Evolutionary conservation across 2,888 invertebrate species (phyloP).

Genomic region (Limnephilus marmoratus): DNA sequence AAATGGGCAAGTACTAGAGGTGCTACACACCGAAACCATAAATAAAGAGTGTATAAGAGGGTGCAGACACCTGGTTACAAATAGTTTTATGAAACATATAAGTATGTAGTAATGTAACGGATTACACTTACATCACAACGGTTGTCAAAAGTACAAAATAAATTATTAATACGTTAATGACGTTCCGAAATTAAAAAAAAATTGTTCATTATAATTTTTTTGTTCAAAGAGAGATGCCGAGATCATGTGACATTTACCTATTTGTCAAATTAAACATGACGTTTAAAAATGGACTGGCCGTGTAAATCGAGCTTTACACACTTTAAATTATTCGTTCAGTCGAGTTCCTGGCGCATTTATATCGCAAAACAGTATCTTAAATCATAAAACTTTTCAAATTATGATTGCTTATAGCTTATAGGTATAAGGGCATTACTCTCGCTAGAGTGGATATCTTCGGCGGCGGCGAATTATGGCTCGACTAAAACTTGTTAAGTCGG

Average conservation of each 20-base stretch:
- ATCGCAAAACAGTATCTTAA: constrained; percentile 64
- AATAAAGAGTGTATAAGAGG: too few species aligned
- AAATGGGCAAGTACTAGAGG: too few species aligned
- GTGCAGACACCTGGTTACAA: too few species aligned
- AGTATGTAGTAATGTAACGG: too few species aligned
- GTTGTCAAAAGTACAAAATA: too few species aligned
- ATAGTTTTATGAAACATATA: too few species aligned
- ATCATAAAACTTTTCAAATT: constrained; percentile 65
- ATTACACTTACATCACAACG: too few species aligned
- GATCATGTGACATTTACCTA: not conserved
- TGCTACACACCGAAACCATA: too few species aligned
- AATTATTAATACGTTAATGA: too few species aligned
- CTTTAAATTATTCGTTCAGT: constrained; percentile 21
- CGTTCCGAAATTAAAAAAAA: too few species aligned
- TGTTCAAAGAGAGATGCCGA: too few species aligned
- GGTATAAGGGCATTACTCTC: constrained; percentile 57
- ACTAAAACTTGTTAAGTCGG: constrained; percentile 29
- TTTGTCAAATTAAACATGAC: not conserved
- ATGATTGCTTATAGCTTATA: constrained; percentile 59
- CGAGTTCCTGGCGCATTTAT: constrained; percentile 45
- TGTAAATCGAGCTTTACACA: not conserved
- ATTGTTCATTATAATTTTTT: too few species aligned
- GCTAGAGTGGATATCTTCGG: constrained; percentile 52
- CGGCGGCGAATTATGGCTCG: constrained; percentile 38
- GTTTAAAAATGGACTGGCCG: not conserved